A percentile compares a stretch with the other conserved stretches of the same genome.
phyloP scores from a whole-genome alignment of 2,797 vertebrate genomes.

The Lateolabrax maculatus region DNA sequence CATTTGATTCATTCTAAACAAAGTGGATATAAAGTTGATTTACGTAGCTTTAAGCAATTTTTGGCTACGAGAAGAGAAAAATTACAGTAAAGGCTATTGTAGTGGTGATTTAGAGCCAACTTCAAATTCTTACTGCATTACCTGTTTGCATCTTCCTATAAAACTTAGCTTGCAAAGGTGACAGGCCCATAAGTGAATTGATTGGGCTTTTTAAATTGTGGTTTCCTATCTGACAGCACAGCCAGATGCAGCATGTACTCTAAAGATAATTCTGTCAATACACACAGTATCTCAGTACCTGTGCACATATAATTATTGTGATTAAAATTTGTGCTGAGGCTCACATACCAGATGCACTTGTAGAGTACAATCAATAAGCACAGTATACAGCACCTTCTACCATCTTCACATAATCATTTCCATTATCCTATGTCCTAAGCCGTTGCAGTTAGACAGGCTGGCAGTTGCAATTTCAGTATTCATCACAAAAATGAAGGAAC shows the following conservation, averaged over 20 bases:
- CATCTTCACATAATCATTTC: neutral
- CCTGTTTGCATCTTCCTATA: neutral
- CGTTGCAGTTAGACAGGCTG: neutral
- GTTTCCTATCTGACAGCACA: neutral
- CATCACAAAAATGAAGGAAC: neutral
- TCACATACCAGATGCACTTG: conserved; percentile 19
- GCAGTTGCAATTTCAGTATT: neutral
- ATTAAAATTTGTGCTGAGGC: conserved; percentile 27
- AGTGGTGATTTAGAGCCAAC: neutral
- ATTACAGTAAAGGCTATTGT: neutral
- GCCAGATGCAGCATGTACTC: conserved; percentile 1
- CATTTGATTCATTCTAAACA: neutral
- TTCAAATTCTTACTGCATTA: neutral
- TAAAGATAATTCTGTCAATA: conserved; percentile 6
- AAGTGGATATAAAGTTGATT: neutral
- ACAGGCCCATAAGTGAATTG: conserved; percentile 1
- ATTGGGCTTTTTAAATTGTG: neutral
- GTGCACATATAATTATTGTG: conserved; percentile 25
- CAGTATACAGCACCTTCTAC: conserved; percentile 11
- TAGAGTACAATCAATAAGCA: conserved; percentile 41
- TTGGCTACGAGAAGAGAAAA: neutral
- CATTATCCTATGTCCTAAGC: conserved; percentile 10
- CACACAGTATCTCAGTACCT: neutral
- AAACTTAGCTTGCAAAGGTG: neutral
- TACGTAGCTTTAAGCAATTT: neutral